phyloP scores from a whole-genome alignment of 2,888 invertebrate genomes.

The Oligia strigilis region DNA sequence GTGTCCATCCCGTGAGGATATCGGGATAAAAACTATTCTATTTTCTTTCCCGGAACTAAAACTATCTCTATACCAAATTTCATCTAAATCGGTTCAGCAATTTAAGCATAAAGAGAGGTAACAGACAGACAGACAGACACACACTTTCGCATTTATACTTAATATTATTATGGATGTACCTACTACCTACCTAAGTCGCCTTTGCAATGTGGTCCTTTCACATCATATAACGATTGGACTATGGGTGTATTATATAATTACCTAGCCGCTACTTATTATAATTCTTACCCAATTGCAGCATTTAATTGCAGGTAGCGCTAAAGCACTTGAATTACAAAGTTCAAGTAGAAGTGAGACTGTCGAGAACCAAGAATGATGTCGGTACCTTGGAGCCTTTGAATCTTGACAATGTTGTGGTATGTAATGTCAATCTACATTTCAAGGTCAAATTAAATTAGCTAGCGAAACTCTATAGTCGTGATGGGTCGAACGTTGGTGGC shows the following conservation, averaged over 20 bases:
- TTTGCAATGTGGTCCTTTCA: background rate
- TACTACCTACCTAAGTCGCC: too few relatives aligned
- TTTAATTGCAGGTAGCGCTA: constrained; percentile 85
- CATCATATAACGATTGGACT: background rate
- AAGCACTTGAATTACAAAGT: constrained; percentile 88
- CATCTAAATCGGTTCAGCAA: too few relatives aligned
- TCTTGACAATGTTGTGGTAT: constrained; percentile 80
- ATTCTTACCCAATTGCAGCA: background rate
- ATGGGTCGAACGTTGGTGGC: too few relatives aligned
- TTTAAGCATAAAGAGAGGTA: too few relatives aligned
- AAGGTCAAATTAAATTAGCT: background rate
- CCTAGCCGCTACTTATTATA: background rate
- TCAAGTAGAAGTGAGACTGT: constrained; percentile 88
- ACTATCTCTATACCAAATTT: too few relatives aligned
- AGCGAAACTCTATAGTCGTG: background rate
- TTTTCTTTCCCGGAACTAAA: too few relatives aligned
- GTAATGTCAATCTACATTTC: constrained; percentile 18
- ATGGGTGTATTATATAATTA: background rate
- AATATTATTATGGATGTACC: too few relatives aligned
- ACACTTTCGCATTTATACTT: too few relatives aligned
- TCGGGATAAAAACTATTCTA: too few relatives aligned
- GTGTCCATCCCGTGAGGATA: too few relatives aligned
- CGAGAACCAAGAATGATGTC: constrained; percentile 80
- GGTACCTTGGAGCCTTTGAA: constrained; percentile 75
- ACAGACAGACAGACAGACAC: too few relatives aligned